Percentiles rank a stretch among this genome's conserved stretches.
Conservation (phyloP, 2,888 invertebrate genomes). For the Trissoscelio sp. region DNA sequence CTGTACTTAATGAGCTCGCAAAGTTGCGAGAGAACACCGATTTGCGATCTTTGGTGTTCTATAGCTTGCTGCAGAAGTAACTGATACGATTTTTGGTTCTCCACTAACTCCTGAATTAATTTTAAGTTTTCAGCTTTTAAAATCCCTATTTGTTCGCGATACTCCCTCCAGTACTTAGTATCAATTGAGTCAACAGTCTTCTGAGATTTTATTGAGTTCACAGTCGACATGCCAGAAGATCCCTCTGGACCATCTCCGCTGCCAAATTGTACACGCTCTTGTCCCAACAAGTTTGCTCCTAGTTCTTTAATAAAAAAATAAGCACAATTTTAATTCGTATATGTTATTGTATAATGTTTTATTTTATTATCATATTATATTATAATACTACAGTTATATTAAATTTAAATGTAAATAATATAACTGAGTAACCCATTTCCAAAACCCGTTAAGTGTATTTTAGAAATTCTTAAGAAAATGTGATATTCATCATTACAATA, state of each 20-base stretch:
- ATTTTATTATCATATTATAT: too few species aligned
- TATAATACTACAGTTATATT: too few species aligned
- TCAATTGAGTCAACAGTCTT: conserved; percentile 84
- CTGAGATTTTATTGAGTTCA: conserved; percentile 86
- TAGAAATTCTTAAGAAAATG: too few species aligned
- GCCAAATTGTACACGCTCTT: conserved; percentile 85
- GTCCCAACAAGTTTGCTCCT: conserved; percentile 93
- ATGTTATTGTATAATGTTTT: too few species aligned
- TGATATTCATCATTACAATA: too few species aligned
- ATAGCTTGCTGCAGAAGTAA: conserved; percentile 88
- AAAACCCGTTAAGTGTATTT: too few species aligned
- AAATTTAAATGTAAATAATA: too few species aligned
- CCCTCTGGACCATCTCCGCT: conserved; percentile 84
- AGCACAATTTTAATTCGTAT: too few species aligned
- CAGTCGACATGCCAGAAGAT: conserved; percentile 87
- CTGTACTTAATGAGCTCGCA: conserved; percentile 80
- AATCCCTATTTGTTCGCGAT: conserved; percentile 83
- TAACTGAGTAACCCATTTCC: too few species aligned
- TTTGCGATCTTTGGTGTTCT: conserved; percentile 88
- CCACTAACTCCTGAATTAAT: conserved; percentile 90
- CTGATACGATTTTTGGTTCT: conserved; percentile 90
- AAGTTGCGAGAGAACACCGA: conserved; percentile 85
- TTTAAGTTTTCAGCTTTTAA: conserved; percentile 85
- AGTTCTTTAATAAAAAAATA: conserved; percentile 88
- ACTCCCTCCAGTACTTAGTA: conserved; percentile 82